A percentile compares a stretch with the other conserved stretches of the same genome.
Conservation (phyloP, 2,888 invertebrate species). For the Trichogramma evanescens region DNA sequence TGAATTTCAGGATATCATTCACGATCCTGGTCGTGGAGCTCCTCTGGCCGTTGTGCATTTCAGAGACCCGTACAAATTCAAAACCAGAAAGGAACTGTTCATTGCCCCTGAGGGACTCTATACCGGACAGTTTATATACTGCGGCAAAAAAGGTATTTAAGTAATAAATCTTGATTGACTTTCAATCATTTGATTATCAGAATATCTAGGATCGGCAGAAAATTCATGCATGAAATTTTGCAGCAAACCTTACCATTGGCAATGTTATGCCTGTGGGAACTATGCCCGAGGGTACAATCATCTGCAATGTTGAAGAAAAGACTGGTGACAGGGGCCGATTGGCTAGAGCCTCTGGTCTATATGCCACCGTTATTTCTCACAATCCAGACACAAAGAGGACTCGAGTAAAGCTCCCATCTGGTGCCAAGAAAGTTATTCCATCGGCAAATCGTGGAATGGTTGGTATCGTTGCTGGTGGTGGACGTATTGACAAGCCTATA, state of each 20-base stretch:
- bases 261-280: constrained; percentile 98
- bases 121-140: constrained; percentile 98
- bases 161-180: neutral
- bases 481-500: constrained; percentile 99
- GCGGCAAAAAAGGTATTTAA: constrained; percentile 86
- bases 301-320: constrained; percentile 98
- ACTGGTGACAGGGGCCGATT: constrained; percentile 97
- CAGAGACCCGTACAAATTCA: constrained; percentile 97
- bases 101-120: constrained; percentile 99
- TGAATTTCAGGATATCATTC: constrained; percentile 76
- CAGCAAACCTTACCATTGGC: constrained; percentile 69
- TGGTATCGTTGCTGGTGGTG: constrained; percentile 98
- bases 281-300: constrained; percentile 99
- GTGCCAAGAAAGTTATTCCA: constrained; percentile 96
- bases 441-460: constrained; percentile 99
- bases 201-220: neutral
- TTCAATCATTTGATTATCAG: neutral
- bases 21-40: constrained; percentile 98
- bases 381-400: constrained; percentile 96
- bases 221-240: constrained; percentile 5
- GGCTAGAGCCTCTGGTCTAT: constrained; percentile 96
- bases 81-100: constrained; percentile 92
- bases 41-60: constrained; percentile 95
- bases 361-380: constrained; percentile 98
- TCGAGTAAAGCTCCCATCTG: constrained; percentile 95